Conservation (phyloP, 2,113 vertebrate genomes). For the Muscicapa adusta region DNA sequence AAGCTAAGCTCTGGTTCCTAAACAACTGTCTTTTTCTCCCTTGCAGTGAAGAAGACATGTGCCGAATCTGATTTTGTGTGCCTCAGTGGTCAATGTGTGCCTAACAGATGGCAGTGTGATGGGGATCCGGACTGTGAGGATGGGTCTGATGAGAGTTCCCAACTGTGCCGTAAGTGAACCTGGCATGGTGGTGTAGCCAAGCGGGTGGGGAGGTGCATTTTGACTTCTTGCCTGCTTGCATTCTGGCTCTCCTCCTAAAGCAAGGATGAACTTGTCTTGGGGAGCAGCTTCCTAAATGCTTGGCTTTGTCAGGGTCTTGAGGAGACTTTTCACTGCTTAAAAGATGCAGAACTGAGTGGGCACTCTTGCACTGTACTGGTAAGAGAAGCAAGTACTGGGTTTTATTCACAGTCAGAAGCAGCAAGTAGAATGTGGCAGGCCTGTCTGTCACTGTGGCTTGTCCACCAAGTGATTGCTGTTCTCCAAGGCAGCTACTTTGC, state of each 20-base stretch:
- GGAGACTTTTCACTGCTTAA: neutral
- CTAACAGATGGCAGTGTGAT: constrained; percentile 94
- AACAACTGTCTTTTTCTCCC: neutral
- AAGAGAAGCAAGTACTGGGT: neutral
- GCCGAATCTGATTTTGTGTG: constrained; percentile 88
- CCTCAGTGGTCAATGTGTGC: constrained; percentile 88
- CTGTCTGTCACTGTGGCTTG: neutral
- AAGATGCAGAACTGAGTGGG: neutral
- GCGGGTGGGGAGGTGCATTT: neutral
- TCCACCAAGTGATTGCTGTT: neutral
- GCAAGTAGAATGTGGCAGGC: neutral
- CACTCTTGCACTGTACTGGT: neutral
- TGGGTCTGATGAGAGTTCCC: constrained; percentile 86
- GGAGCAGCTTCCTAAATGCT: neutral
- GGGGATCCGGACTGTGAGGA: constrained; percentile 96
- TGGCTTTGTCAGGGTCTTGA: neutral
- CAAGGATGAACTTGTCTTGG: neutral
- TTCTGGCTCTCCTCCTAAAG: neutral
- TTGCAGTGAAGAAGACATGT: constrained; percentile 89
- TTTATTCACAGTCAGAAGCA: neutral
- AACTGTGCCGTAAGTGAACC: constrained; percentile 89
- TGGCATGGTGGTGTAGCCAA: neutral
- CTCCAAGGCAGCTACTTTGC: neutral
- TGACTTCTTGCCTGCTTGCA: neutral
- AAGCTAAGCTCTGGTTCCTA: neutral